Base-by-base conservation (phyloP, 92 coral and sea anemone species). In the Epizoanthus fatuus region DNA sequence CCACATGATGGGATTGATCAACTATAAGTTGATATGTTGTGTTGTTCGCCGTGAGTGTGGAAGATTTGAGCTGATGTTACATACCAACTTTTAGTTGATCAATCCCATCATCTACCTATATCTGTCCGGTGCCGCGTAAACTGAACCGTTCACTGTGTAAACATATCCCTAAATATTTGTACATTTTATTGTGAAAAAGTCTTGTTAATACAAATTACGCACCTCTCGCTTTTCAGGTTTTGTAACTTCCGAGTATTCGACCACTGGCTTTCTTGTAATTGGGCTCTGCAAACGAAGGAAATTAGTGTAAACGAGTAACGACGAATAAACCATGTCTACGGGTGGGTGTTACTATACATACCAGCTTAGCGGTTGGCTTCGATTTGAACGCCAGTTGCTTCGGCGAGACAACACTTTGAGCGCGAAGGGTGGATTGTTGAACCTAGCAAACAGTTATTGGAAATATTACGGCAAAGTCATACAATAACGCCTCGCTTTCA, bases 291-390 rank as follows among this genome's bases (percentile, higher is more conserved):
- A 63, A 63, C 40, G 68, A 63, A 63, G 14, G 68, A 63, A 22
- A 20, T 25, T 20, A 22, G 12, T 13, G 69, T 32, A 63, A 63
- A 22, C 12, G 16, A 63, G 16, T 63, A 7, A 7, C 4, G 15
- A 63, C 20, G 16, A 29, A 63, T 32, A 63, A 29, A 6, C 42
- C 32, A 10, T 63, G n/a, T 29, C 2, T 9, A 17, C 11, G 4
- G 39, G 47, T 7, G 7, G 40, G 17, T 16, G 35, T 22, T 49
- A 14, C 53, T 25, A 45, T 10, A 35, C 72, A 72, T 81, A 87
- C 91, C 91, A 81, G 75, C 70, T 87, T 87, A 10, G 81, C 86
- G 8, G 91, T 80, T 84, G 81, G 81, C 71, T 72, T 84, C 3
- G 78, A 56, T 47, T 75, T 75, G 15, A 54, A 4, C 17, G 59